A percentile compares a stretch with the other conserved stretches of the same genome.
Conservation (phyloP, 2,113 vertebrate genomes). For the Megaptera novaeangliae region DNA sequence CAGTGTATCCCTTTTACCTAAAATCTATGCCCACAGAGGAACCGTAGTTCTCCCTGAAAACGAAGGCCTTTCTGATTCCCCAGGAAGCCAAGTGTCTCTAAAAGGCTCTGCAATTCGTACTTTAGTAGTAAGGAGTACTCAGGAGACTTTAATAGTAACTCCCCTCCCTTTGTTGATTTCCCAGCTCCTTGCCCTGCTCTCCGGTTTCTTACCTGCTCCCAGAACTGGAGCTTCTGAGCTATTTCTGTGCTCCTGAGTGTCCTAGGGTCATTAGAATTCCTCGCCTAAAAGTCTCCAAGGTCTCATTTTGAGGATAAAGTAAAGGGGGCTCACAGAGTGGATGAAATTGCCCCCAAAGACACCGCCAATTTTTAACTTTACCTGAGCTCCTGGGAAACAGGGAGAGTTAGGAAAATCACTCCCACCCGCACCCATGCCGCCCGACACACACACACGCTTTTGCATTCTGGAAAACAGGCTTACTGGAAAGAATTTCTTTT, state of each 20-base stretch:
- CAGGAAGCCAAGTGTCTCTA: neutral
- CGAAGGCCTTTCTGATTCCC: neutral
- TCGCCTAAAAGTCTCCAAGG: neutral
- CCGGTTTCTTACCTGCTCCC: conserved; percentile 54
- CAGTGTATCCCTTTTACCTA: neutral
- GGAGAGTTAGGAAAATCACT: too few relatives aligned
- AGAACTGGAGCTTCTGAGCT: conserved; percentile 52
- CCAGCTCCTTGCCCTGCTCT: neutral
- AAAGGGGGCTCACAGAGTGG: neutral
- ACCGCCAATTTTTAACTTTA: neutral
- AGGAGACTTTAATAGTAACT: neutral
- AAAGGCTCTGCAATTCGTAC: neutral
- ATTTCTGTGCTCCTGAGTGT: conserved; percentile 14
- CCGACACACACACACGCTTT: neutral
- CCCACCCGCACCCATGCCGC: accelerated
- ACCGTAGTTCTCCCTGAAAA: neutral
- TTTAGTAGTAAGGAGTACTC: neutral
- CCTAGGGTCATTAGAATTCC: neutral
- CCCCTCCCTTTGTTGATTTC: neutral
- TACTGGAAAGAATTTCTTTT: neutral
- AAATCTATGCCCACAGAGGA: neutral
- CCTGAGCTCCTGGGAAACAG: neutral
- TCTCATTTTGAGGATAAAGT: neutral
- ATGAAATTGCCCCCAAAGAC: neutral
- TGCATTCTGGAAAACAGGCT: neutral